Evolutionary conservation across 2,888 invertebrate genomes (phyloP).

Genomic region (Arctia plantaginis): DNA sequence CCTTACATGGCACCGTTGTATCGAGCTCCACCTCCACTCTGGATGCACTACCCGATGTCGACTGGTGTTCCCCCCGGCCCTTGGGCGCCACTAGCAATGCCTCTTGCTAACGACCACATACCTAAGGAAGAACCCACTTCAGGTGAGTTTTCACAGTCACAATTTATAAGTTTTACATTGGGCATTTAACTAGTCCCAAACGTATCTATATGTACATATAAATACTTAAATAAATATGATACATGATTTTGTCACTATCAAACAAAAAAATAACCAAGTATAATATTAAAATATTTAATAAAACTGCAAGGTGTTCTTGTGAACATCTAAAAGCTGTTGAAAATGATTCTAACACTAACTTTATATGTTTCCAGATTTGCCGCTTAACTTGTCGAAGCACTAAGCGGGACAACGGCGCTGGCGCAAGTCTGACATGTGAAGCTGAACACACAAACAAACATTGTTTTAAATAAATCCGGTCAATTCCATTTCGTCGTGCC

Average conservation of each 20-base stretch:
- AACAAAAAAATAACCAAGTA: background rate
- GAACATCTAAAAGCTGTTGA: background rate
- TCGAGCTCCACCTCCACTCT: constrained; percentile 76
- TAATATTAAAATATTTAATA: too few relatives aligned
- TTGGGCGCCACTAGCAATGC: constrained; percentile 84
- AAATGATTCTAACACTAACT: background rate
- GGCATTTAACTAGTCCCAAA: background rate
- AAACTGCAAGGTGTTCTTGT: background rate
- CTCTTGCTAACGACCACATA: constrained; percentile 81
- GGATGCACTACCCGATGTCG: constrained; percentile 83
- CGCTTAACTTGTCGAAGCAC: constrained; percentile 96
- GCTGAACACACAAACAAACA: constrained; percentile 69
- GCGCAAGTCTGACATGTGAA: constrained; percentile 67
- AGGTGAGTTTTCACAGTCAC: constrained; percentile 67
- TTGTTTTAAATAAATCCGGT: constrained; percentile 55
- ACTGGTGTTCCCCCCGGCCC: constrained; percentile 80
- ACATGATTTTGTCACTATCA: background rate
- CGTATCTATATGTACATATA: background rate
- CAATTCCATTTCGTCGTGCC: constrained; percentile 44
- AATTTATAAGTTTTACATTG: background rate
- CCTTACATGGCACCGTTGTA: constrained; percentile 79
- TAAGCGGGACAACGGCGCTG: constrained; percentile 66
- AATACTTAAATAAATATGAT: background rate
- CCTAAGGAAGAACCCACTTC: constrained; percentile 87
- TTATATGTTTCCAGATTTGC: constrained; percentile 91